phyloP scores from a whole-genome alignment of 2,888 invertebrate species.

The Hydrotaea cyrtoneurina region DNA sequence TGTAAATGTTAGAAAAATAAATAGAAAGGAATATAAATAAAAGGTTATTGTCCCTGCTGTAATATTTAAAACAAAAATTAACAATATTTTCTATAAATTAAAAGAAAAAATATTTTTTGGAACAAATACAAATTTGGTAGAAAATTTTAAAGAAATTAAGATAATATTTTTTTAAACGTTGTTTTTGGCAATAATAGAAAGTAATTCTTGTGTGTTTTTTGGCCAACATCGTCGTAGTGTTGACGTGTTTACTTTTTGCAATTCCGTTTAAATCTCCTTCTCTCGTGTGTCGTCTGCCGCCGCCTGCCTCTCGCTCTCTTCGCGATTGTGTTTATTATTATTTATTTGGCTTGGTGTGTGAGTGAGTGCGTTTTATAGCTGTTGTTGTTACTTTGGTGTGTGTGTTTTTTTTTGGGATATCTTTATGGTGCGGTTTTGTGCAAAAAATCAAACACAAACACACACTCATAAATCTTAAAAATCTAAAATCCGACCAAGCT shows the following conservation, averaged over 20 bases:
- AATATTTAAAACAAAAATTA: conserved; percentile 13
- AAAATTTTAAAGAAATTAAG: too few relatives aligned
- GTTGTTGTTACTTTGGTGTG: conserved; percentile 32
- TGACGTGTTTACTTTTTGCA: conserved; percentile 63
- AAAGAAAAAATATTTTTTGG: not conserved
- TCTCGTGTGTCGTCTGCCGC: not conserved
- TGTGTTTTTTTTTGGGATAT: conserved; percentile 9
- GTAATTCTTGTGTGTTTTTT: conserved; percentile 18
- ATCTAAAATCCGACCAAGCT: not conserved
- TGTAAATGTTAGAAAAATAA: not conserved
- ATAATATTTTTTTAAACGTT: too few relatives aligned
- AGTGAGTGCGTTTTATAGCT: conserved; percentile 19
- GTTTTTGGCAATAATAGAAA: conserved; percentile 37
- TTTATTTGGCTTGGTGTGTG: conserved; percentile 4
- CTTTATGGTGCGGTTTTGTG: conserved; percentile 55
- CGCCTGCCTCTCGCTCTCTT: not conserved
- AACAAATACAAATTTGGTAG: too few relatives aligned
- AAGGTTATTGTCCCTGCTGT: not conserved
- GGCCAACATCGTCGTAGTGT: conserved; percentile 25
- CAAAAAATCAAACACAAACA: conserved; percentile 36
- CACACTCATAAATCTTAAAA: not conserved
- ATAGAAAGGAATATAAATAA: conserved; percentile 16
- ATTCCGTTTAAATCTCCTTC: conserved; percentile 29
- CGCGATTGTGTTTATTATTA: conserved; percentile 1
- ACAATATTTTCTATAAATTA: not conserved